These are phyloP conservation scores for Cyphomyrus plagiostoma DNA, from an alignment of 2,113 vertebrate genomes.

Conservation along the genomic window DNA sequence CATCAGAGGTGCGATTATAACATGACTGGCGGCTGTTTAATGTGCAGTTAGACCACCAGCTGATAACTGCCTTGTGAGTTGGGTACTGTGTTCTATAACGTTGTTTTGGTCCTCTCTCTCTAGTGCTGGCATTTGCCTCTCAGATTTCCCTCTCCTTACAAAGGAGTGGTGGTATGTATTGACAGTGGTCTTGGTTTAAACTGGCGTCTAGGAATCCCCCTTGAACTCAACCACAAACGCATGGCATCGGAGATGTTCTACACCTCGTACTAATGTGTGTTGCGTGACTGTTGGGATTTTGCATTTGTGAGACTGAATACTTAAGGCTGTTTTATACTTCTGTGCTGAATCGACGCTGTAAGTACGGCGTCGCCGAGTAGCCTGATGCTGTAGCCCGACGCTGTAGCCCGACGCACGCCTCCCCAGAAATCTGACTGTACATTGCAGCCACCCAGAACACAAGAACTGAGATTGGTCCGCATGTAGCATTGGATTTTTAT, in stretches of 20 bases:
- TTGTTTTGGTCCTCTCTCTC: constrained; percentile 45
- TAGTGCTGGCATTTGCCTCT: constrained; percentile 91
- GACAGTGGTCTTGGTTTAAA: constrained; percentile 33
- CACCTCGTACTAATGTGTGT: constrained; percentile 50
- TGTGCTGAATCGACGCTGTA: neutral
- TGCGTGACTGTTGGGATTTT: constrained; percentile 47
- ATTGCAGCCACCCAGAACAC: neutral
- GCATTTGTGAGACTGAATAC: constrained; percentile 30
- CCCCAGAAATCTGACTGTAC: neutral
- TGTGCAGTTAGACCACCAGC: neutral
- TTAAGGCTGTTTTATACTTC: neutral
- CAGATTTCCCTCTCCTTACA: constrained; percentile 84
- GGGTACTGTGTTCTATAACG: neutral
- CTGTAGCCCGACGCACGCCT: neutral
- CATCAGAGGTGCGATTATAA: neutral
- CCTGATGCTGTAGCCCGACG: too few relatives aligned
- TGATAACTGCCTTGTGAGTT: neutral
- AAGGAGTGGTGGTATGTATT: constrained; percentile 93
- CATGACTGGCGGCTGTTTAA: neutral
- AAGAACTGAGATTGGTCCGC: neutral
- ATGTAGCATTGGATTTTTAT: neutral
- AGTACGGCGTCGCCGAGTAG: neutral
- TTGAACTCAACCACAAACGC: constrained; percentile 39
- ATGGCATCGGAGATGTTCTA: constrained; percentile 49
- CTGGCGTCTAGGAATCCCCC: constrained; percentile 26